Evolutionary conservation across 2,797 vertebrate species (phyloP), one percentile per base, ranked within the genome.

Genomic region (Garrulus glandarius): DNA sequence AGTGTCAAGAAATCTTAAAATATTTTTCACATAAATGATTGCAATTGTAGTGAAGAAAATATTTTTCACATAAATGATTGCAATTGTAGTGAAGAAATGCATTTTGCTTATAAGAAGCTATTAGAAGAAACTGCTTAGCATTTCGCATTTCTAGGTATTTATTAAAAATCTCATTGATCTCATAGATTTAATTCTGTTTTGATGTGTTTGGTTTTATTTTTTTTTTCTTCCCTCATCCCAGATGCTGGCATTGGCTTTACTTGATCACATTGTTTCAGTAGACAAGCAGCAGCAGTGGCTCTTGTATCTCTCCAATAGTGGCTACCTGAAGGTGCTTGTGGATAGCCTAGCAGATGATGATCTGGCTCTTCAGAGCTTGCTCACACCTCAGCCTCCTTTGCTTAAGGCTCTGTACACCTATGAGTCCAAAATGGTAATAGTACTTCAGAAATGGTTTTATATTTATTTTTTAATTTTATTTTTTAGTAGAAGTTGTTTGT

Each of bases 221-320:
- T 6, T 6, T 61, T 49, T 32, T 20, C 49, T 67, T 46, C 4
- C 39, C 27, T 37, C 10, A 11, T 57, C 59, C 14, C 96, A 99
- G 99, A 99, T 99, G 99, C 96, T 99, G 97, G 99, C 99, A 6
- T 95, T 99, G 97, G 99, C 99, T 0, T 97, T 98, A 32, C 98
- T 99, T n/a, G 99, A 99, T 97, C 98, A 99, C 9, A 99, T 99
- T 84, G 98, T 99, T 90, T 99, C 99, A 29, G 99, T 99, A 71
- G 99, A 99, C 95, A 98, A 99, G 59, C 99, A 99, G 98, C 98
- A 98, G 74, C 99, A 99, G 95, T 99, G 99, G 99, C 98, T 99
- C 50, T 77, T 99, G 44, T 99, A 99, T 64, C 93, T 99, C 41
- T 99, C 98, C 43, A 99, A 99, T 95, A 99, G 99, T 9, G 99